Conservation (phyloP, 2,113 vertebrate genomes). For the Ophthalmolycus amberensis region DNA sequence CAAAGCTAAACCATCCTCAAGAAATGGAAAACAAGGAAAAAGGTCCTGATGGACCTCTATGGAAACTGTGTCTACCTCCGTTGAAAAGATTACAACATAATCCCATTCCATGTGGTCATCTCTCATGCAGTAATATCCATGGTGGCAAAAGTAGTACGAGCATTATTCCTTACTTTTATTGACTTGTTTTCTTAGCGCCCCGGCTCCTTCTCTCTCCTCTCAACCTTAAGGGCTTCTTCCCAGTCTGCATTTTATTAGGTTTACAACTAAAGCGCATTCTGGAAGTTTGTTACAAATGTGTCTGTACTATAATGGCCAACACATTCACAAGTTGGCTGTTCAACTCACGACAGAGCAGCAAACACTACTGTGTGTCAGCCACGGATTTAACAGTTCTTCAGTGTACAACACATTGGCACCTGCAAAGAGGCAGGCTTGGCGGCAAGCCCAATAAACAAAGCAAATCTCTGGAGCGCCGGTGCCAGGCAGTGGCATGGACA, state of each 20-base stretch:
- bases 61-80: background rate
- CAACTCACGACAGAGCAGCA: conserved; percentile 22
- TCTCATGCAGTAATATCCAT: background rate
- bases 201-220: background rate
- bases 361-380: conserved; percentile 28
- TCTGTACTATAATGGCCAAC: background rate
- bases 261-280: background rate
- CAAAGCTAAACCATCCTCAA: background rate
- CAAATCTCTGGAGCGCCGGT: conserved; percentile 53
- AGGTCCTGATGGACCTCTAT: background rate
- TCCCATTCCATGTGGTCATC: background rate
- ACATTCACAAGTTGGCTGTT: background rate
- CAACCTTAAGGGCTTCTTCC: background rate
- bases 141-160: background rate
- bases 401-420: conserved; percentile 51
- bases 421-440: conserved; percentile 55
- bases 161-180: too few relatives aligned
- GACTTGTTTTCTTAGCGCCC: too few relatives aligned
- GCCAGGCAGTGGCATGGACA: conserved; percentile 59
- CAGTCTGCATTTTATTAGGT: background rate
- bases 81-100: background rate
- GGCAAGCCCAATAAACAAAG: conserved; percentile 28
- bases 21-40: background rate
- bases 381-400: conserved; percentile 28
- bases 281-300: background rate